Evolutionary conservation across 2,888 invertebrate genomes (phyloP).

Genomic region (Pterostichus madidus): DNA sequence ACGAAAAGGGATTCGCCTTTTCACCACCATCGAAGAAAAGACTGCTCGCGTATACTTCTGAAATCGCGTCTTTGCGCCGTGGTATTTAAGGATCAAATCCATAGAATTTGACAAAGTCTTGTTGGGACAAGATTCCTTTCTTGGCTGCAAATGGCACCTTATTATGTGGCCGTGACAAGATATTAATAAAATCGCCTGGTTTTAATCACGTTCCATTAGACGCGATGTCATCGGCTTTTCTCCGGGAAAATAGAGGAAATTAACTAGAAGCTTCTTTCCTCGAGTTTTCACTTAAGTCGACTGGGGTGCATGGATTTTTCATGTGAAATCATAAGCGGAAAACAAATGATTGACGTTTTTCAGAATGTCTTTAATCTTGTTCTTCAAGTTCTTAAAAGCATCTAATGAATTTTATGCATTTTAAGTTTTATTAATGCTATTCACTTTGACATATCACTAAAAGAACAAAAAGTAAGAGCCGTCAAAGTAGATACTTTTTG

Average conservation of each 20-base stretch:
- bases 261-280: constrained; percentile 25
- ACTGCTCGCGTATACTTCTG: too few relatives aligned
- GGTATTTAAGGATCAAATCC: constrained; percentile 6
- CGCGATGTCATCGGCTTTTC: constrained; percentile 24
- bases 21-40: too few relatives aligned
- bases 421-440: constrained; percentile 27
- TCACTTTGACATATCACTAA: neutral
- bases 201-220: constrained; percentile 63
- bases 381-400: constrained; percentile 20
- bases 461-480: neutral
- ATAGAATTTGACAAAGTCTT: constrained; percentile 21
- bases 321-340: constrained; percentile 46
- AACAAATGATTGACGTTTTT: constrained; percentile 46
- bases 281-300: constrained; percentile 22
- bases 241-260: constrained; percentile 41
- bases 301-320: constrained; percentile 20
- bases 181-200: constrained; percentile 58
- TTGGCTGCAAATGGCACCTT: constrained; percentile 54
- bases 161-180: constrained; percentile 55
- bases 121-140: constrained; percentile 24
- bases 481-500: neutral
- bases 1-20: too few relatives aligned
- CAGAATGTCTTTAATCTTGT: constrained; percentile 16
- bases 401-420: constrained; percentile 36
- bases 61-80: too few relatives aligned